phyloP scores from a whole-genome alignment of 2,113 vertebrate genomes.

The Cranoglanis bouderius region DNA sequence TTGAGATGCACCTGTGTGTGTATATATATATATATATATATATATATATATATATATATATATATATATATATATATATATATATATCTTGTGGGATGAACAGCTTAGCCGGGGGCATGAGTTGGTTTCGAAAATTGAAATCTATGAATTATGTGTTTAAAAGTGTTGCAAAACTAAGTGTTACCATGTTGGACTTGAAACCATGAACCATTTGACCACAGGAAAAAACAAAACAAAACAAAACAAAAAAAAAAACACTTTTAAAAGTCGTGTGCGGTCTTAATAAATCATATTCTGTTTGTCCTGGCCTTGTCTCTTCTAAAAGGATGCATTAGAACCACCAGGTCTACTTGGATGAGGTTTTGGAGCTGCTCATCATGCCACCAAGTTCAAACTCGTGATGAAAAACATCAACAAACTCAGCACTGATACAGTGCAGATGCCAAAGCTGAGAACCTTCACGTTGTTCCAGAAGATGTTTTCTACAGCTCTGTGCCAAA shows the following conservation, averaged over 20 bases:
- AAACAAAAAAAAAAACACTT: neutral
- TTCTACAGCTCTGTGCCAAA: slow-evolving; percentile 33
- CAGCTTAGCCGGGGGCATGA: neutral
- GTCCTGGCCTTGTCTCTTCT: neutral
- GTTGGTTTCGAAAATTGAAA: neutral
- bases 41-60: no score
- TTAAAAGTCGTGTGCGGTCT: neutral
- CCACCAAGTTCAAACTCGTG: neutral
- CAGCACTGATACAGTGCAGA: slow-evolving; percentile 29
- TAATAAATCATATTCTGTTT: slow-evolving; percentile 1
- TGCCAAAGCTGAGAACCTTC: slow-evolving; percentile 22
- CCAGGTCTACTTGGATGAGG: neutral
- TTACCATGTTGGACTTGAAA: neutral
- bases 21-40: no score
- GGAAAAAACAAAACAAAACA: neutral
- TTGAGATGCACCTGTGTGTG: no score
- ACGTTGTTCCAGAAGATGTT: slow-evolving; percentile 9
- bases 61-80: no score
- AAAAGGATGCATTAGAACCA: slow-evolving; percentile 3
- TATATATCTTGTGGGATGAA: neutral
- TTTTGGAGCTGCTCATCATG: neutral
- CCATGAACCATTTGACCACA: neutral
- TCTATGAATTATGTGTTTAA: neutral
- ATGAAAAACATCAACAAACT: slow-evolving; percentile 37
- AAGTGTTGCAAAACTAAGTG: neutral